These are phyloP conservation scores for Gymnopithys bicolor DNA, from an alignment of 2,797 vertebrate genomes.

Conservation along the genomic window DNA sequence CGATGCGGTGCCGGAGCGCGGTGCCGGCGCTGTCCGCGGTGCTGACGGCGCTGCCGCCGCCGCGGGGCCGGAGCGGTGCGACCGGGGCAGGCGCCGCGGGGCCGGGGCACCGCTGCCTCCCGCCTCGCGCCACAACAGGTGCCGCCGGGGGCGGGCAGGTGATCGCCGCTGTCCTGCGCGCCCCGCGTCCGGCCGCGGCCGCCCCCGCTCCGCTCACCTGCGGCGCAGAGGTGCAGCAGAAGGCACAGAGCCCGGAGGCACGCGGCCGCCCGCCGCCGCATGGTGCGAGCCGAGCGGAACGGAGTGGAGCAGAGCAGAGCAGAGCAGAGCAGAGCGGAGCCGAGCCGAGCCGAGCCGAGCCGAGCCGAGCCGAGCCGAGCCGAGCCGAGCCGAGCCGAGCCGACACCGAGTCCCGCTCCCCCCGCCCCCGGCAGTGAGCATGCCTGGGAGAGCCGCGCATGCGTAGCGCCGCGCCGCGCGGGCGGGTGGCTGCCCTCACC, in stretches of 20 bases:
- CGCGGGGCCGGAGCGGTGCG: no score
- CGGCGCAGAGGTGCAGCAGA: slow-evolving; percentile 71
- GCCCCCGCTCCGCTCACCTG: slow-evolving; percentile 75
- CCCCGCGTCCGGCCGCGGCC: not conserved
- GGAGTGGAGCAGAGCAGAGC: not conserved
- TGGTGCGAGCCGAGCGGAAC: slow-evolving; percentile 23
- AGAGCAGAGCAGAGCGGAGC: not conserved
- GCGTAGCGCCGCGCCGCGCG: not conserved
- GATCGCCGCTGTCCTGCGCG: not conserved
- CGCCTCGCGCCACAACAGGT: not conserved
- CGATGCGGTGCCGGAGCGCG: not conserved
- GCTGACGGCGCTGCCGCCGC: not conserved
- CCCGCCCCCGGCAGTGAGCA: slow-evolving; percentile 50
- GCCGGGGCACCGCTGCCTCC: not conserved
- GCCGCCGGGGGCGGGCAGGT: not conserved
- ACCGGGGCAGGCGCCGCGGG: not conserved
- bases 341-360: not conserved
- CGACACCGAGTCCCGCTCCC: not conserved
- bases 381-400: not conserved
- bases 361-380: not conserved
- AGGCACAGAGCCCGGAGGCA: slow-evolving; percentile 69
- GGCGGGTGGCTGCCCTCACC: not conserved
- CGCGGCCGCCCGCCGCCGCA: slow-evolving; percentile 57
- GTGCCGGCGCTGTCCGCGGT: not conserved
- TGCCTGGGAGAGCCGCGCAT: slow-evolving; percentile 50